Evolutionary conservation across 1,140 invertebrate species (phyloP).

Genomic region (Drosophila carrolli): DNA sequence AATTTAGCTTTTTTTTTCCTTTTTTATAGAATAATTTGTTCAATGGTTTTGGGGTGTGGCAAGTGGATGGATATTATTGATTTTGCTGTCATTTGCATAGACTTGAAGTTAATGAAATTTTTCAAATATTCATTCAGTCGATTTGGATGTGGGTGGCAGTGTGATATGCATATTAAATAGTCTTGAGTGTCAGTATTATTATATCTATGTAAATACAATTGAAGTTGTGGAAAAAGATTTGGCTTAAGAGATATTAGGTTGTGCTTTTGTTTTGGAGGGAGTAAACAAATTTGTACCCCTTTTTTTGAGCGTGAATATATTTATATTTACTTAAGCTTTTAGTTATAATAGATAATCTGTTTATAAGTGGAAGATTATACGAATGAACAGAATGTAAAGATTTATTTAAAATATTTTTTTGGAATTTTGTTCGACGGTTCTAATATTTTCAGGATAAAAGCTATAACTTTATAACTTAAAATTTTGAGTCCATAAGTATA

Average conservation of each 20-base stretch:
- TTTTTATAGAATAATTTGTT: conserved; percentile 20
- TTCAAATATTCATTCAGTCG: conserved; percentile 28
- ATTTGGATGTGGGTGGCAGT: conserved; percentile 13
- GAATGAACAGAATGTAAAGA: too few species aligned
- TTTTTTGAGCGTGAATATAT: neutral
- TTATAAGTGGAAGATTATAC: too few species aligned
- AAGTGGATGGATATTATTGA: conserved; percentile 39
- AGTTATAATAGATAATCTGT: too few species aligned
- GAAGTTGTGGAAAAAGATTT: neutral
- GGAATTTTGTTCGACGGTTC: too few species aligned
- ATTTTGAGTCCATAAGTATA: too few species aligned
- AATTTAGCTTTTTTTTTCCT: conserved; percentile 18
- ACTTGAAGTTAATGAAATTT: conserved; percentile 44
- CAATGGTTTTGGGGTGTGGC: conserved; percentile 49
- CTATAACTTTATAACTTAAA: too few species aligned
- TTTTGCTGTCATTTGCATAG: conserved; percentile 43
- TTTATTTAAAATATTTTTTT: too few species aligned
- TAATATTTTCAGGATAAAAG: too few species aligned
- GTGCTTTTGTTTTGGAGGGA: too few species aligned
- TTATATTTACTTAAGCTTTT: neutral
- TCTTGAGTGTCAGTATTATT: conserved; percentile 5
- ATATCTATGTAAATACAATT: conserved; percentile 29
- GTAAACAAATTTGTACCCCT: neutral
- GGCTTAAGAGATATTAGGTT: conserved; percentile 1
- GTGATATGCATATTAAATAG: conserved; percentile 32